Base-by-base conservation (phyloP, 2,113 vertebrate genomes). In the Aplodontia rufa region DNA sequence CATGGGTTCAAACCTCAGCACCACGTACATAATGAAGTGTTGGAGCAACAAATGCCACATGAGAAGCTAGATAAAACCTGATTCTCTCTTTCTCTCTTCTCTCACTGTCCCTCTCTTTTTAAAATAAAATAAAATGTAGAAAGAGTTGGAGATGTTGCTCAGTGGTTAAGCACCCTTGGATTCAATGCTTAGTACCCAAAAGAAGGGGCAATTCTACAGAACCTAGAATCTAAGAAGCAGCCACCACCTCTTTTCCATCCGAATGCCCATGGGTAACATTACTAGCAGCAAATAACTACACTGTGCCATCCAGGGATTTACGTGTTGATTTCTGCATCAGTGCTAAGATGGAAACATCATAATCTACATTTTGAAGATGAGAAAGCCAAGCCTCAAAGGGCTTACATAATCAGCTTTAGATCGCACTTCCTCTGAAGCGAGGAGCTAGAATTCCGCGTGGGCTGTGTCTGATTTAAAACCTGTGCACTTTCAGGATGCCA, bases 261-360 rank as follows among this genome's bases (percentile, higher is more conserved):
- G 89, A 90, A 82, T 79, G 49, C 10, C 35, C 40, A 88, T 49
- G 76, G 87, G 71, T 74, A 71, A 58, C 22, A 64, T 62, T 80
- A 82, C 8, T 53, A 60, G 80, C 30, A 88, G 66, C 69, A 92
- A 62, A 60, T 35, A 60, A 40, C 35, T 37, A 19, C 17, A 13
- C 35, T 12, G 66, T n/a, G 3, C 62, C 14, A 17, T 37, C 53
- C 20, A 49, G 53, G 19, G 55, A 49, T 80, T 85, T 69, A 47
- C 37, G 47, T 62, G 45, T 85, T 91, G 78, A 78, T 74, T 90
- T 92, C 88, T 75, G 28, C 22, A 24, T 55, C 47, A n/a, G 58
- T 90, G 81, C 74, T 91, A 84, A 85, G 87, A 79, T 42, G 79
- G 53, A 74, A 93, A 49, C 60, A 85, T 26, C 88, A 80, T 45